A percentile compares a stretch with the other conserved stretches of the same genome.
Evolutionary conservation across 2,888 invertebrate species (phyloP).

Genomic region (Drosophila diplacantha): DNA sequence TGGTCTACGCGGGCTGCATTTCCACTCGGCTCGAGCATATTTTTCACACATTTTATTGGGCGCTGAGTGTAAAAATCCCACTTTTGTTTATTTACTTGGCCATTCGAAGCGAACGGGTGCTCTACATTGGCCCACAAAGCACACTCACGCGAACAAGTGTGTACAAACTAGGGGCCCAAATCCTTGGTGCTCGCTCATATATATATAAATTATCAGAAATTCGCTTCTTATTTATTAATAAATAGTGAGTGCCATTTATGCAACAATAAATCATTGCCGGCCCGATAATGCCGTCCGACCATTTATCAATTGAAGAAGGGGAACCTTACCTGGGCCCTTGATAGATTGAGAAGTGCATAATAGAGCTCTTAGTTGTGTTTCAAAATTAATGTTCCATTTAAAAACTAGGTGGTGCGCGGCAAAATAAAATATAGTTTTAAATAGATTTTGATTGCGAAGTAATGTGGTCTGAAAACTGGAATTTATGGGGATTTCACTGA

Average conservation of each 20-base stretch:
- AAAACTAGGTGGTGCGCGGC: slow-evolving; percentile 1
- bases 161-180: slow-evolving; percentile 27
- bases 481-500: background rate
- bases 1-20: slow-evolving; percentile 59
- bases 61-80: slow-evolving; percentile 64
- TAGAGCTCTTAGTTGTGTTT: slow-evolving; percentile 2
- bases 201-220: slow-evolving; percentile 56
- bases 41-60: slow-evolving; percentile 68
- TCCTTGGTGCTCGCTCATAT: slow-evolving; percentile 55
- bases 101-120: slow-evolving; percentile 58
- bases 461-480: background rate
- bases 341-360: slow-evolving; percentile 13
- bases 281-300: slow-evolving; percentile 51
- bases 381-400: slow-evolving; percentile 18
- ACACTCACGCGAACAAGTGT: slow-evolving; percentile 4
- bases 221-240: slow-evolving; percentile 42
- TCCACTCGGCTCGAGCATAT: slow-evolving; percentile 52
- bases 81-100: slow-evolving; percentile 69
- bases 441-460: slow-evolving; percentile 4
- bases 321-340: slow-evolving; percentile 12
- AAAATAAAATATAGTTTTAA: slow-evolving; percentile 11
- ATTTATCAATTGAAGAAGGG: slow-evolving; percentile 53
- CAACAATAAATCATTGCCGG: slow-evolving; percentile 59
- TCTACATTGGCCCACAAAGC: slow-evolving; percentile 50
- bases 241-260: slow-evolving; percentile 55